A percentile compares a stretch with the other conserved stretches of the same genome.
Evolutionary conservation across 2,888 invertebrate genomes (phyloP).

Genomic region (Adineta ricciae): DNA sequence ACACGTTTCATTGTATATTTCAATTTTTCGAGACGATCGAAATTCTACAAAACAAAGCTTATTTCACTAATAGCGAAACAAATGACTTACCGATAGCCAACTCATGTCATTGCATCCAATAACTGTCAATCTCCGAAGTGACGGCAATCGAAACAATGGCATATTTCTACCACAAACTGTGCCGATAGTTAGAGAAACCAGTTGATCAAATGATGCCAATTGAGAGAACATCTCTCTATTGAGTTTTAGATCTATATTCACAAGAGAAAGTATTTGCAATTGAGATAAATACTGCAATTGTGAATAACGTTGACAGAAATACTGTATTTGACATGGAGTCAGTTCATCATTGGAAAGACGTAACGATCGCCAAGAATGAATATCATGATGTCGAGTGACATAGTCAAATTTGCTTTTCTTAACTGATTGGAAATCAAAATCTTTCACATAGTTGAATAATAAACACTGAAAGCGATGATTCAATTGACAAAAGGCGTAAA

Average conservation of each 20-base stretch:
- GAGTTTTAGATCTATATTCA: background rate
- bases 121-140: background rate
- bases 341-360: background rate
- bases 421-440: background rate
- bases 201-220: background rate
- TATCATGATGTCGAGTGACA: background rate
- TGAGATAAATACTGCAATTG: background rate
- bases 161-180: background rate
- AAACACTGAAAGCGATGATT: background rate
- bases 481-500: background rate
- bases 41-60: background rate
- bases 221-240: no score
- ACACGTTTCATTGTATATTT: background rate
- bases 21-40: background rate
- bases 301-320: background rate
- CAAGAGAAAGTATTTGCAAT: background rate
- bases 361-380: background rate
- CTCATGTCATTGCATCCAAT: background rate
- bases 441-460: background rate
- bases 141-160: background rate
- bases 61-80: background rate
- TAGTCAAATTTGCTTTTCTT: background rate
- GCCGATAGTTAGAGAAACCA: background rate
- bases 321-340: background rate
- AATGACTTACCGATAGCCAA: background rate